A percentile compares a stretch with the other conserved stretches of the same genome.
Conservation (phyloP, 2,797 vertebrate genomes). For the Sarcophilus harrisii region DNA sequence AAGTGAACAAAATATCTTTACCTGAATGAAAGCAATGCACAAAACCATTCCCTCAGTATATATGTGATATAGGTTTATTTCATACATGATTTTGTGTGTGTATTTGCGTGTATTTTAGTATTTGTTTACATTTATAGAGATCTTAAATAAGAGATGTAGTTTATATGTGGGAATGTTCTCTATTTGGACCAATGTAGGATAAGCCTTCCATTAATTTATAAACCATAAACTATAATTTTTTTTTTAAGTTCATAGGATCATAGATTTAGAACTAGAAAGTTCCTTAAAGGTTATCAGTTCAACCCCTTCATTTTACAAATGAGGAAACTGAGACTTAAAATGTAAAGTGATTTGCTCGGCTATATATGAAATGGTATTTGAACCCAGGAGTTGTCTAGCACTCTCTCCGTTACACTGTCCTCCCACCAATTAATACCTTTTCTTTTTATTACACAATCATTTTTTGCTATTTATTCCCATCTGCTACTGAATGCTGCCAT, state of each 20-base stretch:
- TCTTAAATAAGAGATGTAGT: not conserved
- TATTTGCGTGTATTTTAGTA: not conserved
- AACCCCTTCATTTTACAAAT: not conserved
- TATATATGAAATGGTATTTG: not conserved
- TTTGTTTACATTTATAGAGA: not conserved
- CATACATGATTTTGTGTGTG: not conserved
- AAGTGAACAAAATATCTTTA: not conserved
- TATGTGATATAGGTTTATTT: not conserved
- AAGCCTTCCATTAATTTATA: not conserved
- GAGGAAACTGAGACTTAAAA: not conserved
- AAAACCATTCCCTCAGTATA: not conserved
- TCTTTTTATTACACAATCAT: not conserved
- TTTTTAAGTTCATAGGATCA: not conserved
- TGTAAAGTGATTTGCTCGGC: not conserved
- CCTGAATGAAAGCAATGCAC: not conserved
- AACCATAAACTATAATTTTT: not conserved
- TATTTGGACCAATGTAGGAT: not conserved
- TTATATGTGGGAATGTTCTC: not conserved
- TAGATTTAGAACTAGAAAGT: not conserved
- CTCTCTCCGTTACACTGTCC: not conserved
- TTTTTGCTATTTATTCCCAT: not conserved
- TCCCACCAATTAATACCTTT: not conserved
- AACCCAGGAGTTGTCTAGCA: not conserved
- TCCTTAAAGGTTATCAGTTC: not conserved
- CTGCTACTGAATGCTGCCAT: not conserved